These are phyloP conservation scores for Taphrorychus bicolor DNA, from an alignment of 2,888 invertebrate species.

Conservation along the genomic window DNA sequence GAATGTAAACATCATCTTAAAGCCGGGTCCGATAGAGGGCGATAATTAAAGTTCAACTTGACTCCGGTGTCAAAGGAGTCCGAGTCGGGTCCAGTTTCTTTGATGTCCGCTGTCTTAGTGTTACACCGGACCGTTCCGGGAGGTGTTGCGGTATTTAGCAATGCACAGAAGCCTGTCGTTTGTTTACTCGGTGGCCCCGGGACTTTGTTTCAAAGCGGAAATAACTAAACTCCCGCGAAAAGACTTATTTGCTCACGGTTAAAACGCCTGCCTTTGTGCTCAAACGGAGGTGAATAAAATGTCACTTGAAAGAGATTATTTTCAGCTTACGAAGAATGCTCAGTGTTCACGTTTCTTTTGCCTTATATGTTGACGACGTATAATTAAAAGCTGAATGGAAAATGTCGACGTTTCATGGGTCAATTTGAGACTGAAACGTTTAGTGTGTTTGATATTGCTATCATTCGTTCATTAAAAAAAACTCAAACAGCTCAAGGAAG, in stretches of 20 bases:
- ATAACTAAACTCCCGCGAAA: constrained; percentile 29
- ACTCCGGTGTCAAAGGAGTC: constrained; percentile 60
- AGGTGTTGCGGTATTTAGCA: constrained; percentile 60
- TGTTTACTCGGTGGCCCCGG: constrained; percentile 10
- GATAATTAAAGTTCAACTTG: constrained; percentile 59
- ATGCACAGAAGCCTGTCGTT: constrained; percentile 53
- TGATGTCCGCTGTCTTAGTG: constrained; percentile 58
- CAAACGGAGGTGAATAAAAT: constrained; percentile 44
- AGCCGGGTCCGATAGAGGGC: constrained; percentile 53
- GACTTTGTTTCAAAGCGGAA: constrained; percentile 44
- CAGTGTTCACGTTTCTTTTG: not conserved
- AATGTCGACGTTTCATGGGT: too few species aligned
- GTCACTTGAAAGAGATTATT: constrained; percentile 50
- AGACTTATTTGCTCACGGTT: constrained; percentile 22
- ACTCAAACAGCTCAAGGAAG: too few species aligned
- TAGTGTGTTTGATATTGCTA: too few species aligned
- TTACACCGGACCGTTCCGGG: constrained; percentile 57
- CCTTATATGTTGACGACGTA: not conserved
- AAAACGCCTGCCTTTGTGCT: constrained; percentile 7
- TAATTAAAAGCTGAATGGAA: not conserved
- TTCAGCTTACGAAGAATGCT: not conserved
- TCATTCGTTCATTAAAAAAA: too few species aligned
- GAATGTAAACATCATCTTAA: constrained; percentile 40
- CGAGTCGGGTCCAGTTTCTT: constrained; percentile 49
- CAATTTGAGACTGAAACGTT: too few species aligned